Conservation (phyloP, 2,888 invertebrate species). For the Cheilosia impressa region DNA sequence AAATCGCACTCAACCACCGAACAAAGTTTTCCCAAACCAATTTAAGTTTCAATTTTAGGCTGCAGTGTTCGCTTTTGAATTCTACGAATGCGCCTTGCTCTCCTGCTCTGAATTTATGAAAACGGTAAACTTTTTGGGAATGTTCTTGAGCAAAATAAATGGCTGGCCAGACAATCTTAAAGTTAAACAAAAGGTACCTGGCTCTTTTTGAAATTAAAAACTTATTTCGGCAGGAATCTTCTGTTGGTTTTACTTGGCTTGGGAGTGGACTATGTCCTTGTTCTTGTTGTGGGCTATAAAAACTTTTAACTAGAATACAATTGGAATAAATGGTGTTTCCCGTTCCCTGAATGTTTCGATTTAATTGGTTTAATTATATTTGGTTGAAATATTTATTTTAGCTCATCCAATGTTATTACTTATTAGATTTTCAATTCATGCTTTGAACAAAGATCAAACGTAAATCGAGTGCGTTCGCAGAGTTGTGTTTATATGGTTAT, state of each 20-base stretch:
- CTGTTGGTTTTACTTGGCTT: neutral
- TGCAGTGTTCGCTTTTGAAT: conserved; percentile 2
- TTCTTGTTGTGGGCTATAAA: neutral
- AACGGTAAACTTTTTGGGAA: conserved; percentile 1
- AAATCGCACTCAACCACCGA: neutral
- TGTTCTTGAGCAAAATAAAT: neutral
- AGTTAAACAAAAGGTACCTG: conserved; percentile 1
- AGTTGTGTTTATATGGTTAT: no score
- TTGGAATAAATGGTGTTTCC: neutral
- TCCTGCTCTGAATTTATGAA: neutral
- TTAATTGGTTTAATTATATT: neutral
- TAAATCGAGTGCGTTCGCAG: no score
- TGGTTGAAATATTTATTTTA: neutral
- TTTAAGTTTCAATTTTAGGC: conserved; percentile 16
- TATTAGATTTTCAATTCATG: no score
- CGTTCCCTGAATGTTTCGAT: neutral
- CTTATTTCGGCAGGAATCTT: neutral
- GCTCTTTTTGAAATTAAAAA: neutral
- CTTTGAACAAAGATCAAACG: no score
- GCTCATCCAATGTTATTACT: neutral
- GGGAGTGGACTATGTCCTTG: neutral
- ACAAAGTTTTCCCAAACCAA: conserved; percentile 6
- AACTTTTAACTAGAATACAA: neutral
- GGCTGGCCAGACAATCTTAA: neutral
- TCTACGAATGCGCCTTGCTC: neutral